Conservation (phyloP, 2,113 vertebrate species). For the Azemiops feae region DNA sequence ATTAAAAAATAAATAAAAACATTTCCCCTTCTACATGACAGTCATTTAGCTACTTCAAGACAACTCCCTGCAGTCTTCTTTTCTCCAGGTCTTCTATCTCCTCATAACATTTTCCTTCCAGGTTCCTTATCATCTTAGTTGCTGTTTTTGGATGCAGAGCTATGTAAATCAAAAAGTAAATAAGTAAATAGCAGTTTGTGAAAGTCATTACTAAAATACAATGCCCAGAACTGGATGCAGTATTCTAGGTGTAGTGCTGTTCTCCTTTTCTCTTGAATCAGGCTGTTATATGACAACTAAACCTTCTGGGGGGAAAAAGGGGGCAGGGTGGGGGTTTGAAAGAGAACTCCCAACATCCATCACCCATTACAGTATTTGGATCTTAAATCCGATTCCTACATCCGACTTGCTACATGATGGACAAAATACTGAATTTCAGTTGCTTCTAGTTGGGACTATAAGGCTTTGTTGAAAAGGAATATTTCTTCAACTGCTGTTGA, state of each 20-base stretch:
- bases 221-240: not conserved
- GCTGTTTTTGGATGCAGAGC: not conserved
- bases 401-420: not conserved
- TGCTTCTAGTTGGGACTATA: not conserved
- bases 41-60: not conserved
- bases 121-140: not conserved
- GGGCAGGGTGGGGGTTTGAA: not conserved
- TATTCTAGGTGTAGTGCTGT: not conserved
- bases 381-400: not conserved
- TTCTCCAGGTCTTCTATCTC: not conserved
- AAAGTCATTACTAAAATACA: not conserved
- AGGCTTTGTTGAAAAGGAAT: not conserved
- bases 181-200: not conserved
- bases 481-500: not conserved
- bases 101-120: not conserved
- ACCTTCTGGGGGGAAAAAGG: not conserved
- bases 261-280: not conserved
- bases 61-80: not conserved
- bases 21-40: not conserved
- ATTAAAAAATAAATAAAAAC: not conserved
- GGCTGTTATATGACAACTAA: not conserved
- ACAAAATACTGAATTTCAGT: not conserved
- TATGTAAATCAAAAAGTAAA: not conserved
- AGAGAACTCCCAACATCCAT: not conserved
- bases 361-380: not conserved